These are phyloP conservation scores for Gymnobelideus leadbeateri DNA, from an alignment of 2,113 vertebrate genomes.

Conservation along the genomic window DNA sequence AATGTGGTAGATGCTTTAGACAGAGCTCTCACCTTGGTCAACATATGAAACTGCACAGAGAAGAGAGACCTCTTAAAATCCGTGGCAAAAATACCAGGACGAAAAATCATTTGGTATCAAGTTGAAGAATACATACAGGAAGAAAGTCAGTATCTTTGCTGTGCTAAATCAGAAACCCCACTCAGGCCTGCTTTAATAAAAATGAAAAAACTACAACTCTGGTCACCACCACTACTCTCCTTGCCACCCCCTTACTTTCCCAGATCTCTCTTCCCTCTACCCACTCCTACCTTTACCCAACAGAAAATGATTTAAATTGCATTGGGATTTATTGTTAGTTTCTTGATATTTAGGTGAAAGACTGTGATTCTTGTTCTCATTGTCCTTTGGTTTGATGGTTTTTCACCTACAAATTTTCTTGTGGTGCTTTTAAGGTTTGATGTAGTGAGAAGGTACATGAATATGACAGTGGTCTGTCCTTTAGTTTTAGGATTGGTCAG, in stretches of 20 bases:
- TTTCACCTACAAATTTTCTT: neutral
- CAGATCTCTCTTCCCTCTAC: neutral
- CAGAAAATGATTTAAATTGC: neutral
- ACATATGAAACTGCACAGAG: constrained; percentile 71
- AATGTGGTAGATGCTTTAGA: constrained; percentile 75
- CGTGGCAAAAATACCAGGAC: constrained; percentile 50
- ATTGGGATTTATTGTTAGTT: constrained; percentile 18
- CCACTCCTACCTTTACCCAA: neutral
- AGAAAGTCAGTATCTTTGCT: constrained; percentile 65
- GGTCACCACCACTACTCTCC: neutral
- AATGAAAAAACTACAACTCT: neutral
- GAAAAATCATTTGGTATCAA: constrained; percentile 39
- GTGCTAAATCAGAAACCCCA: constrained; percentile 45
- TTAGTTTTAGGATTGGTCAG: constrained; percentile 19
- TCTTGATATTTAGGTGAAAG: constrained; percentile 4
- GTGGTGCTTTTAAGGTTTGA: constrained; percentile 8
- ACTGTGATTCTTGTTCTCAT: constrained; percentile 16
- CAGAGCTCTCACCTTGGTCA: constrained; percentile 80
- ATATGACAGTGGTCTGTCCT: constrained; percentile 19
- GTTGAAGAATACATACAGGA: constrained; percentile 68
- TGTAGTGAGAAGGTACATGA: constrained; percentile 16
- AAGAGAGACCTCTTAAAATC: constrained; percentile 52
- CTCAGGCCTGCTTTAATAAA: constrained; percentile 11
- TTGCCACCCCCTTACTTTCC: constrained; percentile 26
- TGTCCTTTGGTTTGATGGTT: neutral